phyloP scores from a whole-genome alignment of 2,113 vertebrate genomes.

The Pungitius pungitius region DNA sequence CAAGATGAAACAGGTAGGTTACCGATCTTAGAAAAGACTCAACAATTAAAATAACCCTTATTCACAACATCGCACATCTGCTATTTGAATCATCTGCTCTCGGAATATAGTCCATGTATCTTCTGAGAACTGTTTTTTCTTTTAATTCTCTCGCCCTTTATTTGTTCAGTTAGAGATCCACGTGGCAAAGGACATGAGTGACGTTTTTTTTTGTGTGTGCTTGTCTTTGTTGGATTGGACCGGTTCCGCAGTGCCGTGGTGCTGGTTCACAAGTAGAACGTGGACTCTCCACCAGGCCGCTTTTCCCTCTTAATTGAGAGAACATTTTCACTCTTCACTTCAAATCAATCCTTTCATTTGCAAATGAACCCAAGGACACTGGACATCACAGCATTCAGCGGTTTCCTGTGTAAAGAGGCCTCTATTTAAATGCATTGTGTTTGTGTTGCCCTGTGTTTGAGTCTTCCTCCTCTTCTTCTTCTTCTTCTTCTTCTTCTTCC shows the following conservation, averaged over 20 bases:
- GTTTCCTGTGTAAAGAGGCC: not conserved
- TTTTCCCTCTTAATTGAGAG: not conserved
- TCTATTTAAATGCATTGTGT: not conserved
- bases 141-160: no score
- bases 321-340: not conserved
- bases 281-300: not conserved
- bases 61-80: no score
- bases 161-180: not conserved
- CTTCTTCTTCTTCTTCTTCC: not conserved
- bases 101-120: not conserved
- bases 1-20: not conserved
- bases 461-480: no score
- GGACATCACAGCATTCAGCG: not conserved
- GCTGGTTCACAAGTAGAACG: not conserved
- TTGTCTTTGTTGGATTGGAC: not conserved
- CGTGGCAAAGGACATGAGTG: not conserved
- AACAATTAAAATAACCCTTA: not conserved
- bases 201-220: not conserved
- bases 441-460: not conserved
- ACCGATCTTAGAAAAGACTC: no score
- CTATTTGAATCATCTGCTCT: not conserved
- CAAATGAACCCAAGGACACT: not conserved
- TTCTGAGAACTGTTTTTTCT: constrained; percentile 1
- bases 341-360: not conserved
- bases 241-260: not conserved